These are phyloP conservation scores for Clamator glandarius DNA, from an alignment of 2,797 vertebrate species.

Conservation along the genomic window DNA sequence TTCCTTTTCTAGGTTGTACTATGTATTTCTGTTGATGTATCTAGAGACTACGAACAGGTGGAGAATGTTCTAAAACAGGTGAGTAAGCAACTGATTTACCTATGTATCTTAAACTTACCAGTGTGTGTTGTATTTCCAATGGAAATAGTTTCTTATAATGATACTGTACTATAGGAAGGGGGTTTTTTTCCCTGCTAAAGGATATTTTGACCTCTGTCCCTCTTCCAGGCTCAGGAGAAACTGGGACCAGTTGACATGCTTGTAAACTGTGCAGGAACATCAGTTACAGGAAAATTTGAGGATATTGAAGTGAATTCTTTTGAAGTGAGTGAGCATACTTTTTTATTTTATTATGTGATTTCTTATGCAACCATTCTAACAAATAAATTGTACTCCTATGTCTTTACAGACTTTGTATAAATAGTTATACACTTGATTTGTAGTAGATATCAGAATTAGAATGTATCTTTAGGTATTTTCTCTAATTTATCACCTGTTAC, in stretches of 20 bases:
- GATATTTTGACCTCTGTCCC: not conserved
- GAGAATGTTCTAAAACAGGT: conserved; percentile 98
- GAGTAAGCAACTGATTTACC: conserved; percentile 17
- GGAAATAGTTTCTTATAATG: not conserved
- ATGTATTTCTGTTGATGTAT: conserved; percentile 95
- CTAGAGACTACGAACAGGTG: conserved; percentile 92
- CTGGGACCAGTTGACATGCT: conserved; percentile 98
- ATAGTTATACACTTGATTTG: not conserved
- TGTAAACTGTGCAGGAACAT: conserved; percentile 92
- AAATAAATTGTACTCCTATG: not conserved
- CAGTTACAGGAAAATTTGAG: conserved; percentile 92
- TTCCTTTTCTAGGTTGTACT: conserved; percentile 88
- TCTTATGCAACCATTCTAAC: not conserved
- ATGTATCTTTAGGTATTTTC: not conserved
- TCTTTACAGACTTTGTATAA: not conserved
- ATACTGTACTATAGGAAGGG: not conserved
- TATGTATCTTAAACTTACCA: not conserved
- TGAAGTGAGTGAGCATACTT: conserved; percentile 81
- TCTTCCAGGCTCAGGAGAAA: conserved; percentile 93
- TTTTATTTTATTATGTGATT: not conserved
- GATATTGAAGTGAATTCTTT: conserved; percentile 90
- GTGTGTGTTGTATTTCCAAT: not conserved
- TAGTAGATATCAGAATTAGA: not conserved
- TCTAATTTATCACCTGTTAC: not conserved
- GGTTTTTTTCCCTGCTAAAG: not conserved